These are phyloP conservation scores for Alcis repandata DNA, from an alignment of 2,888 invertebrate species.

Conservation along the genomic window DNA sequence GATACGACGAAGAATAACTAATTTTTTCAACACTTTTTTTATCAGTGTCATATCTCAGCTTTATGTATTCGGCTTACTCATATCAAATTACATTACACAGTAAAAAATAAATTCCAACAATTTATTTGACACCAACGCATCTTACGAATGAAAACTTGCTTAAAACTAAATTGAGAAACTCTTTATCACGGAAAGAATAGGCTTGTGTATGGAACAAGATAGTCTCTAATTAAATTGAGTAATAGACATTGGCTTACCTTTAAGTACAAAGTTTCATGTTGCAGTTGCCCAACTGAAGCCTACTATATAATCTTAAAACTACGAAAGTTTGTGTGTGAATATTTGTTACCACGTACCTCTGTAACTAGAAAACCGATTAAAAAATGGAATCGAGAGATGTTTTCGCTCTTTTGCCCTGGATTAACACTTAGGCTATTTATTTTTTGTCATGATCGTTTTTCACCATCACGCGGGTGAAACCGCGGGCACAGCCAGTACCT, in stretches of 20 bases:
- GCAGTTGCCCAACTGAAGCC: conserved; percentile 25
- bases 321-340: no score
- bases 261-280: conserved; percentile 29
- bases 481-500: no score
- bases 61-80: not conserved
- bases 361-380: no score
- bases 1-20: no score
- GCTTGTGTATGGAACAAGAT: conserved; percentile 30
- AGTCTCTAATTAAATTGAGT: conserved; percentile 35
- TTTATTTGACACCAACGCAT: conserved; percentile 5
- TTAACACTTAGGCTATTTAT: no score
- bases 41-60: not conserved
- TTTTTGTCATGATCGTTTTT: no score
- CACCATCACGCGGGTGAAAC: no score
- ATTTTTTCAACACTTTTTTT: not conserved
- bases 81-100: not conserved
- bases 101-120: conserved; percentile 12
- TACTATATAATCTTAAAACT: no score
- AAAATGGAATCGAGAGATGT: no score
- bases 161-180: conserved; percentile 24
- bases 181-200: conserved; percentile 21
- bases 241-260: conserved; percentile 26
- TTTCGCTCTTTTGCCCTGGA: no score
- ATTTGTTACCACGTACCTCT: no score
- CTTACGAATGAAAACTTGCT: conserved; percentile 22